A percentile compares a stretch with the other conserved stretches of the same genome.
These are phyloP conservation scores for Antechinus flavipes DNA, from an alignment of 2,113 vertebrate genomes.

Conservation along the genomic window DNA sequence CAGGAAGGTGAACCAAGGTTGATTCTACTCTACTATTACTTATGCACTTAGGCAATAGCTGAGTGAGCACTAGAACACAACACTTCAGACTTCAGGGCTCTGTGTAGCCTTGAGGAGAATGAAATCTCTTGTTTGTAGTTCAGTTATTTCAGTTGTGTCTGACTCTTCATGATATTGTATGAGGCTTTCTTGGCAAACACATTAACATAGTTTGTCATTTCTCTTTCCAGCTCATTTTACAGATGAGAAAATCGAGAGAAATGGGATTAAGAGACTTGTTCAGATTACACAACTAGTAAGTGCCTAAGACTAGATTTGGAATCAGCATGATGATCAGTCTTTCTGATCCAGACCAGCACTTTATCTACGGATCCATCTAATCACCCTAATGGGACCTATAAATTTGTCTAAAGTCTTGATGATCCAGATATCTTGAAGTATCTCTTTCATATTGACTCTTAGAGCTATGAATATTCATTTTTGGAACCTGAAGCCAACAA, in stretches of 20 bases:
- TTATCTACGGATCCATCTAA: neutral
- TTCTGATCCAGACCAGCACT: fast-evolving
- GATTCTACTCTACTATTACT: neutral
- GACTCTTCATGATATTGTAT: neutral
- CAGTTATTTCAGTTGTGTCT: neutral
- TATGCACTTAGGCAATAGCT: neutral
- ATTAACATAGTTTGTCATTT: neutral
- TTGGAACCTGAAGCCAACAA: neutral
- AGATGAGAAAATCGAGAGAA: neutral
- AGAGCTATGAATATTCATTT: neutral
- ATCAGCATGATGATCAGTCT: neutral
- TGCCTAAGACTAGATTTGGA: neutral
- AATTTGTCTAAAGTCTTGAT: neutral
- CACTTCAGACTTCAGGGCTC: neutral
- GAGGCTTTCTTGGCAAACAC: neutral
- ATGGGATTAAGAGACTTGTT: neutral
- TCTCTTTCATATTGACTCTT: neutral
- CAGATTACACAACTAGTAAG: neutral
- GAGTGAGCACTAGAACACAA: neutral
- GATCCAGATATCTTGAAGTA: neutral
- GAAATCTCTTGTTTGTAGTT: neutral
- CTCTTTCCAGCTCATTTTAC: neutral
- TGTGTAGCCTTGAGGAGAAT: neutral
- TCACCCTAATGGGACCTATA: neutral
- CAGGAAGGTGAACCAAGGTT: fast-evolving